Base-by-base conservation (phyloP, 2,797 vertebrate species). In the Alcedo atthis region DNA sequence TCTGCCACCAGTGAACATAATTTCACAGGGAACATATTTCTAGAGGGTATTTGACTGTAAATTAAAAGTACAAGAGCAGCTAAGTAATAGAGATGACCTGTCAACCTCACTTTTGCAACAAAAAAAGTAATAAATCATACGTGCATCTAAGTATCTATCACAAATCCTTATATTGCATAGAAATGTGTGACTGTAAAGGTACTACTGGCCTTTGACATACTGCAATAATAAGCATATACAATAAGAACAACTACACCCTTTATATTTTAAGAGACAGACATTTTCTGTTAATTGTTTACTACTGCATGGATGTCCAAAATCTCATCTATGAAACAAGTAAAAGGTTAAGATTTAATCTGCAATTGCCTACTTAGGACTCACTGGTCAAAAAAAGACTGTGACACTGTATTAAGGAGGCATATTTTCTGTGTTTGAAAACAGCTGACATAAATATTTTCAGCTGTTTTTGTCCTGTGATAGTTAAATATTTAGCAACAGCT, bases 211-310 rank as follows among this genome's bases (percentile, higher is more conserved):
- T 66, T 57, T 76, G 67, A 22, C 59, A 91, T 32, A 81, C 58
- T 91, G 85, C 63, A 93, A 61, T 76, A 66, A 64, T 35, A 90
- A 85, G 22, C 73, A 91, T 10, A 49, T 19, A 30, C 5, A 54
- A 59, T 10, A 63, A 48, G 15, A 66, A 61, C 1, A 61, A 55
- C 18, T 37, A n/a, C n/a, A 0, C 63, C 32, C 64, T 86, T 45
- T 62, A 24, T 26, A 70, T 48, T 53, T 74, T 63, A 67, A 82
- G 28, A 84, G 61, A 90, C 46, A 84, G 75, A 67, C 32, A 59
- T 96, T 87, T 91, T 94, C 61, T 92, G 35, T 79, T 80, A 67
- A 75, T 68, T 67, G 42, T 71, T 94, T 93, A 73, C 83, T 88
- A 54, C 51, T 90, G 66, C 84, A 90, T 5, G 25, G 35, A 55